Percentiles rank a stretch among this genome's conserved stretches.
Evolutionary conservation across 2,888 invertebrate species (phyloP).

Genomic region (Drosophila pseudotakahashii): DNA sequence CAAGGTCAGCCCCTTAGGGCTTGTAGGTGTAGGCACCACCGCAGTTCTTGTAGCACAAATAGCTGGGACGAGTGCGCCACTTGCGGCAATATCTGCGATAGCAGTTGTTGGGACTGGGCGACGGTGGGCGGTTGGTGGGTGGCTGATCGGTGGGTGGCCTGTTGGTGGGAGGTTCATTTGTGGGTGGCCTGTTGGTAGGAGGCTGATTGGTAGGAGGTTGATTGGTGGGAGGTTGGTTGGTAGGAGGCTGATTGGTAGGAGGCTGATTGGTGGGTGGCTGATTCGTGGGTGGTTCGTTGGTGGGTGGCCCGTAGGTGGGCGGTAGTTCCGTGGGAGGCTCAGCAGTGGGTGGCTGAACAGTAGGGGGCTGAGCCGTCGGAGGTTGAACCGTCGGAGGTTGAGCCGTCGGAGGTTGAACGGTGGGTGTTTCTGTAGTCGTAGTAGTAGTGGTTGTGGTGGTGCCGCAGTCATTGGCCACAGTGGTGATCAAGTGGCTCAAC

Average conservation of each 20-base stretch:
- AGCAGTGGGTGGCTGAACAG: slow-evolving; percentile 4
- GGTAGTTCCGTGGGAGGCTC: slow-evolving; percentile 8
- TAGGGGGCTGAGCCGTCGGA: background rate
- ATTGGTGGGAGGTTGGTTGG: slow-evolving; percentile 7
- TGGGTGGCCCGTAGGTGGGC: slow-evolving; percentile 17
- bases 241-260: slow-evolving; percentile 18
- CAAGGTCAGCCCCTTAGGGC: slow-evolving; percentile 40
- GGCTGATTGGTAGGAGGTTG: slow-evolving; percentile 16
- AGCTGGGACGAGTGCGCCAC: slow-evolving; percentile 67
- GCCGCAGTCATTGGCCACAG: slow-evolving; percentile 51
- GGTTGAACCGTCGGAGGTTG: slow-evolving; percentile 3
- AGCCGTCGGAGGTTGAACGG: slow-evolving; percentile 3
- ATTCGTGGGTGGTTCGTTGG: background rate
- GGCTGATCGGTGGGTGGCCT: slow-evolving; percentile 34
- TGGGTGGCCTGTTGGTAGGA: slow-evolving; percentile 13
- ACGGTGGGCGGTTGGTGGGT: slow-evolving; percentile 48
- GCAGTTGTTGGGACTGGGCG: slow-evolving; percentile 59
- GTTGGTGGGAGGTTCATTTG: slow-evolving; percentile 17
- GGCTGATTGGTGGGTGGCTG: slow-evolving; percentile 12
- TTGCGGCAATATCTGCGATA: slow-evolving; percentile 74
- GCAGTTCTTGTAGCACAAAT: slow-evolving; percentile 63
- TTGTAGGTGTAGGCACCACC: slow-evolving; percentile 49
- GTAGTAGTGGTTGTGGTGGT: background rate
- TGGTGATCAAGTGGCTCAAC: slow-evolving; percentile 49
- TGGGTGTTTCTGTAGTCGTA: too few relatives aligned